Percentiles rank a stretch among this genome's conserved stretches.
Conservation (phyloP, 2,888 invertebrate genomes). For the Furcula furcula region DNA sequence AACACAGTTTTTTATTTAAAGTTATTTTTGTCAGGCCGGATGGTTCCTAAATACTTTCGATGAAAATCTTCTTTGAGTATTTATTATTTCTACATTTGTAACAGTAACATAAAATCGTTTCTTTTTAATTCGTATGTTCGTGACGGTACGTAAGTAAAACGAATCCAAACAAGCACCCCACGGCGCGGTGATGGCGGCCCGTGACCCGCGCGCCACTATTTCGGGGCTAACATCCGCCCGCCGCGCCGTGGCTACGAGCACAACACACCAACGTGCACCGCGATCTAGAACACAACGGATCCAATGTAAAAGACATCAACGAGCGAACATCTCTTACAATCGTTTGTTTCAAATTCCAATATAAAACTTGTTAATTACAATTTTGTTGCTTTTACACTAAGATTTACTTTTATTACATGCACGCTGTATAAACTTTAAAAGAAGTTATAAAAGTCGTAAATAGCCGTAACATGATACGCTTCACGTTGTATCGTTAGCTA, state of each 20-base stretch:
- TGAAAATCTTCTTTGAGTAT: too few relatives aligned
- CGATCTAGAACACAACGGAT: not conserved
- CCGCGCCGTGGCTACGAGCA: not conserved
- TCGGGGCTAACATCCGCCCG: constrained; percentile 1
- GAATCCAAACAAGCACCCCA: constrained; percentile 2
- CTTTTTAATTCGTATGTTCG: too few relatives aligned
- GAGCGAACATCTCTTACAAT: constrained; percentile 7
- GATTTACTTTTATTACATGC: too few relatives aligned
- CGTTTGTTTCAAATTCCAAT: not conserved
- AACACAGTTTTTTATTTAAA: too few relatives aligned
- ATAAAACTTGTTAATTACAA: not conserved
- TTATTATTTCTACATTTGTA: too few relatives aligned
- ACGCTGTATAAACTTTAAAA: not conserved
- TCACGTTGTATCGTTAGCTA: too few relatives aligned
- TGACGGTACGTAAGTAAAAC: not conserved
- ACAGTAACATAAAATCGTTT: too few relatives aligned
- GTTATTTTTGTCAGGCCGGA: too few relatives aligned
- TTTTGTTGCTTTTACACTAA: not conserved
- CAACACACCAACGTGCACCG: not conserved
- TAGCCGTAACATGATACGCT: not conserved
- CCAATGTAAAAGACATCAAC: constrained; percentile 24
- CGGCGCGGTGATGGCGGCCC: constrained; percentile 3
- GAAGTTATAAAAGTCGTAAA: not conserved
- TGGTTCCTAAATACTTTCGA: too few relatives aligned
- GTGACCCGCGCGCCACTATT: constrained; percentile 1